Percentiles rank a stretch among this genome's conserved stretches.
phyloP scores from a whole-genome alignment of 2,797 vertebrate species.

The Tachyglossus aculeatus region DNA sequence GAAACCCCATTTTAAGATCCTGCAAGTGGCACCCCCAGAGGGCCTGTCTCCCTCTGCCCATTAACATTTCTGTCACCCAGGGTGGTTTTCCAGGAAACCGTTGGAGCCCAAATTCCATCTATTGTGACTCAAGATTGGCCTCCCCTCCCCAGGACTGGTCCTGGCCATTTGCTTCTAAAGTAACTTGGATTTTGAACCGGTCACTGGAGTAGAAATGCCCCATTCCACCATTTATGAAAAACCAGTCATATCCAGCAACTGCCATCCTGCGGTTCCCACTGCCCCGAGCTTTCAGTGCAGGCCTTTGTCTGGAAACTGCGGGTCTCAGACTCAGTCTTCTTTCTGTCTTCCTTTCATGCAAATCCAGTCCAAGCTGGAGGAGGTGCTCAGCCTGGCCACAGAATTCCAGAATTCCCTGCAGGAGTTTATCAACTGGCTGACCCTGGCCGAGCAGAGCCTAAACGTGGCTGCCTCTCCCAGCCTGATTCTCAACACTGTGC shows the following conservation, averaged over 20 bases:
- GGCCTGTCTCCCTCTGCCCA: background rate
- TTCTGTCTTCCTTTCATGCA: background rate
- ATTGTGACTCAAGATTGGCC: background rate
- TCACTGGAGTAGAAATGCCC: slow-evolving; percentile 29
- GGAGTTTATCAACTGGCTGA: slow-evolving; percentile 99
- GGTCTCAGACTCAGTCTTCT: slow-evolving; percentile 46
- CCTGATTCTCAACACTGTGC: slow-evolving; percentile 91
- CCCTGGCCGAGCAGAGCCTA: slow-evolving; percentile 92
- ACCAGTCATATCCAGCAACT: background rate
- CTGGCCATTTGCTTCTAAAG: slow-evolving; percentile 13
- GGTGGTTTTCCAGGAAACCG: slow-evolving; percentile 17
- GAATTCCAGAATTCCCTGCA: slow-evolving; percentile 96
- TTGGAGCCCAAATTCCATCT: slow-evolving; percentile 34
- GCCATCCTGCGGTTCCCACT: slow-evolving; percentile 28
- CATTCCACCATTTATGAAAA: slow-evolving; percentile 42
- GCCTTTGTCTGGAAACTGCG: slow-evolving; percentile 47
- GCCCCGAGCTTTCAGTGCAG: slow-evolving; percentile 39
- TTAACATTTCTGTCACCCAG: background rate
- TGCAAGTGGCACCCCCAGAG: slow-evolving; percentile 36
- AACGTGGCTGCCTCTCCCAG: slow-evolving; percentile 90
- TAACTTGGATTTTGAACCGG: background rate
- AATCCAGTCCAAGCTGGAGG: slow-evolving; percentile 90
- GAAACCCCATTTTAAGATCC: slow-evolving; percentile 27
- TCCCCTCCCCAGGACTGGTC: slow-evolving; percentile 31
- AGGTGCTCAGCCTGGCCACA: slow-evolving; percentile 89